Conservation (phyloP, 2,113 vertebrate genomes). For the Gavia stellata region DNA sequence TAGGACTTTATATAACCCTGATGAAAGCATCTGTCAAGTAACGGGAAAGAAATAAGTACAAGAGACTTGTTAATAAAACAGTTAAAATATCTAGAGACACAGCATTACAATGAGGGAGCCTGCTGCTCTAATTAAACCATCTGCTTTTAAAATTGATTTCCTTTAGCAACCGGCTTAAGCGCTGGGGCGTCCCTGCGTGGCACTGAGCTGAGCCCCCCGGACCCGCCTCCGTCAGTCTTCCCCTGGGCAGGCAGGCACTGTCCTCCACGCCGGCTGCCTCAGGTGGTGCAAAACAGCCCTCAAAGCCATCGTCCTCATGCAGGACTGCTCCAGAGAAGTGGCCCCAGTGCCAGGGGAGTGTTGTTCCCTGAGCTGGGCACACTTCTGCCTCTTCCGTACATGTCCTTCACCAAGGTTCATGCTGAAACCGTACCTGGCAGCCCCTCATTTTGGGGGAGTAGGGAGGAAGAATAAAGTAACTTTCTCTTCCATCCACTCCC, state of each 20-base stretch:
- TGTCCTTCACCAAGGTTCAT: neutral
- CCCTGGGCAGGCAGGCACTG: rapidly evolving
- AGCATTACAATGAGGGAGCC: neutral
- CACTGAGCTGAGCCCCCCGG: rapidly evolving
- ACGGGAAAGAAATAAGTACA: neutral
- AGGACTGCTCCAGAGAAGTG: rapidly evolving
- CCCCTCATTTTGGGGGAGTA: rapidly evolving
- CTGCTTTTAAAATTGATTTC: slow-evolving; percentile 6
- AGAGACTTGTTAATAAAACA: slow-evolving; percentile 12
- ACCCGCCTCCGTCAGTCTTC: rapidly evolving
- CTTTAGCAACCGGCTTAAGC: neutral
- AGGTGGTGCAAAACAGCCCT: rapidly evolving
- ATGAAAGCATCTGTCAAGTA: slow-evolving; percentile 37
- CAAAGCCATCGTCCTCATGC: rapidly evolving
- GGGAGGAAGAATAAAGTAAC: neutral
- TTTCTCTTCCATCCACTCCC: neutral
- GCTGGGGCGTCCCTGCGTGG: rapidly evolving
- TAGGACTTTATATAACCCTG: neutral
- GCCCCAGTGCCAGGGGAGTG: rapidly evolving
- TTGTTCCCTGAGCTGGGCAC: no score
- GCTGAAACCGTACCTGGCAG: neutral
- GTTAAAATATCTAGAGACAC: neutral
- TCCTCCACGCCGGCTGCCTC: neutral
- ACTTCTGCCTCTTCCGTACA: rapidly evolving
- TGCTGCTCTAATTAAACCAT: neutral